A percentile compares a stretch with the other conserved stretches of the same genome.
phyloP scores from a whole-genome alignment of 2,113 vertebrate genomes.

The Plestiodon gilberti region DNA sequence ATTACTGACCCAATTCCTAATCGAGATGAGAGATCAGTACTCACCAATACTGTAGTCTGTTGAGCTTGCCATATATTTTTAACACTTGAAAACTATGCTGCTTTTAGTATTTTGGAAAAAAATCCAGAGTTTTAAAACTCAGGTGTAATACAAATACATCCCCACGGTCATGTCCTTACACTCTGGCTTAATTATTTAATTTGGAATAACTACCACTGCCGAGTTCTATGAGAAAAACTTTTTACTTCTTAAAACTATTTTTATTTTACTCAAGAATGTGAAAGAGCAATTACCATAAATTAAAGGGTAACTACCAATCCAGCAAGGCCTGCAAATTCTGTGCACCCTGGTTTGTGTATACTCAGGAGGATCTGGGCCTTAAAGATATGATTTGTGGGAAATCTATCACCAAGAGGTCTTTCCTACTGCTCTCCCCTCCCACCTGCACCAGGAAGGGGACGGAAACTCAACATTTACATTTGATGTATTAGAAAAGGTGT shows the following conservation, averaged over 20 bases:
- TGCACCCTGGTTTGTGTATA: too few species aligned
- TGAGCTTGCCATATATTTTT: background rate
- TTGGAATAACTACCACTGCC: background rate
- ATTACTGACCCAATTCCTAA: background rate
- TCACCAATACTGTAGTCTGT: background rate
- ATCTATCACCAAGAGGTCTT: too few species aligned
- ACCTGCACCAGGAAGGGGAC: too few species aligned
- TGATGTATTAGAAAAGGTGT: background rate
- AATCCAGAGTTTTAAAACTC: background rate
- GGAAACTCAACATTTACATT: background rate
- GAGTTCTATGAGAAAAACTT: background rate
- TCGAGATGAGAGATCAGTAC: background rate
- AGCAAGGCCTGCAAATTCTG: too few species aligned
- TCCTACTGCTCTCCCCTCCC: too few species aligned
- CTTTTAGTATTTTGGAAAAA: background rate
- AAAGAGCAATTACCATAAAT: too few species aligned
- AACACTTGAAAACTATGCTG: background rate
- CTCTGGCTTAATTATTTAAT: background rate
- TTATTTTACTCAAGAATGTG: background rate
- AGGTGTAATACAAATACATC: background rate
- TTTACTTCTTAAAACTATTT: background rate
- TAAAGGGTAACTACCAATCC: too few species aligned
- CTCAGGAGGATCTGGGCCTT: too few species aligned
- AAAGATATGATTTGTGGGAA: too few species aligned
- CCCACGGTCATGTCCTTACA: background rate